Conservation (phyloP, 2,888 invertebrate species). For the Liposcelis brunnea region DNA sequence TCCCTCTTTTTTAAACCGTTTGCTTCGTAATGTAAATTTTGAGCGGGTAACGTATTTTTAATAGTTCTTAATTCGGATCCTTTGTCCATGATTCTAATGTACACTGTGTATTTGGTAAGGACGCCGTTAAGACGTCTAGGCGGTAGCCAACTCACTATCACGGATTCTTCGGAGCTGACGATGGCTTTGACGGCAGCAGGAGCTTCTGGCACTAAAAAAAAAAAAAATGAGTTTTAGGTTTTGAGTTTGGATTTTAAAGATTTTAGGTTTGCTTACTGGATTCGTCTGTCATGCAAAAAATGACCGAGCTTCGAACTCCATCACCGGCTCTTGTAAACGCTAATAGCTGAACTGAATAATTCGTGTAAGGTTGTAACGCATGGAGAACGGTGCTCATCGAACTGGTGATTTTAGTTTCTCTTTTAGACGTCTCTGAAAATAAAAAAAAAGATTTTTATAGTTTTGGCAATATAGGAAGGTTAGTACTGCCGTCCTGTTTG, state of each 20-base stretch:
- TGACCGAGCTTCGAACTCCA: conserved; percentile 34
- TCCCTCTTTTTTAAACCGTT: conserved; percentile 33
- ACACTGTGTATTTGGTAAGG: conserved; percentile 42
- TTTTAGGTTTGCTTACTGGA: conserved; percentile 35
- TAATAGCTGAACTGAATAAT: conserved; percentile 43
- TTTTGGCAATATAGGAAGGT: not conserved
- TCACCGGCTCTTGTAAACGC: conserved; percentile 45
- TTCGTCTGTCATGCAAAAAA: conserved; percentile 40
- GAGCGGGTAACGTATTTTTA: conserved; percentile 28
- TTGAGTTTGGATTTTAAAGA: no score
- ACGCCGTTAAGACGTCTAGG: conserved; percentile 43
- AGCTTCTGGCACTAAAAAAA: conserved; percentile 34
- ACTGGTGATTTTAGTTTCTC: conserved; percentile 35
- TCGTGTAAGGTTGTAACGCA: conserved; percentile 40
- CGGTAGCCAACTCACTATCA: conserved; percentile 46
- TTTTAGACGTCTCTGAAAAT: conserved; percentile 17
- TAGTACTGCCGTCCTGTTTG: no score
- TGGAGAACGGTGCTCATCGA: conserved; percentile 35
- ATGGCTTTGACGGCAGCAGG: conserved; percentile 44
- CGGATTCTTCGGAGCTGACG: conserved; percentile 36
- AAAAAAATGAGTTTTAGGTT: no score
- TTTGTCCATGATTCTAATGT: conserved; percentile 29
- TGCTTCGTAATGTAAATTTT: conserved; percentile 33
- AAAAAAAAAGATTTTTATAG: not conserved
- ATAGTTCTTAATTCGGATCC: conserved; percentile 34